Evolutionary conservation across 2,888 invertebrate species (phyloP).

Genomic region (Linnaemya tessellans): DNA sequence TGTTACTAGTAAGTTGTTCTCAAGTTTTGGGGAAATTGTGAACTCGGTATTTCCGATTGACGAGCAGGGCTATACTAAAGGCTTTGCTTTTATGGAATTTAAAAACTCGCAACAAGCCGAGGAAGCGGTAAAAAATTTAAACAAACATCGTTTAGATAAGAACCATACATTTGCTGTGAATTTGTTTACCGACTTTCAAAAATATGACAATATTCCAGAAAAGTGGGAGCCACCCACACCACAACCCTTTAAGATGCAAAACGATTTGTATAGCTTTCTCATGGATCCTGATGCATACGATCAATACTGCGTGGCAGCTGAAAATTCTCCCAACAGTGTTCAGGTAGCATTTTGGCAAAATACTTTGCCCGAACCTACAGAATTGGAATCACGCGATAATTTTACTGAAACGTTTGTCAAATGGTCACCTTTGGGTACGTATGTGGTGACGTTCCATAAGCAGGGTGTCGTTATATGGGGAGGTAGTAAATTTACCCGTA

Average conservation of each 20-base stretch:
- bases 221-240: slow-evolving; percentile 96
- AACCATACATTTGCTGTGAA: slow-evolving; percentile 97
- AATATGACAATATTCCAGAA: slow-evolving; percentile 94
- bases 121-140: slow-evolving; percentile 93
- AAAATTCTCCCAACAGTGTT: slow-evolving; percentile 89
- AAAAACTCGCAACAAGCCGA: slow-evolving; percentile 91
- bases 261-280: slow-evolving; percentile 96
- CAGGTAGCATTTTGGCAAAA: slow-evolving; percentile 95
- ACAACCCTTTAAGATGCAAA: slow-evolving; percentile 94
- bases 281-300: slow-evolving; percentile 97
- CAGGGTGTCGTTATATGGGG: slow-evolving; percentile 99
- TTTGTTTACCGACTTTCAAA: slow-evolving; percentile 97
- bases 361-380: slow-evolving; percentile 92
- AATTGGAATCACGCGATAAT: slow-evolving; percentile 91
- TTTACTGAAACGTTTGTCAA: slow-evolving; percentile 98
- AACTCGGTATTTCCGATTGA: slow-evolving; percentile 94
- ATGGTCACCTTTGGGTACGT: slow-evolving; percentile 99
- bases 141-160: slow-evolving; percentile 98
- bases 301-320: slow-evolving; percentile 95
- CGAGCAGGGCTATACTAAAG: slow-evolving; percentile 93
- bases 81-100: slow-evolving; percentile 97
- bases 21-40: slow-evolving; percentile 93
- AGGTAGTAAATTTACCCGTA: slow-evolving; percentile 95
- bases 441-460: slow-evolving; percentile 97
- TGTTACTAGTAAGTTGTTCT: slow-evolving; percentile 95